Conservation (phyloP, 2,797 vertebrate species). For the Aratinga solstitialis region DNA sequence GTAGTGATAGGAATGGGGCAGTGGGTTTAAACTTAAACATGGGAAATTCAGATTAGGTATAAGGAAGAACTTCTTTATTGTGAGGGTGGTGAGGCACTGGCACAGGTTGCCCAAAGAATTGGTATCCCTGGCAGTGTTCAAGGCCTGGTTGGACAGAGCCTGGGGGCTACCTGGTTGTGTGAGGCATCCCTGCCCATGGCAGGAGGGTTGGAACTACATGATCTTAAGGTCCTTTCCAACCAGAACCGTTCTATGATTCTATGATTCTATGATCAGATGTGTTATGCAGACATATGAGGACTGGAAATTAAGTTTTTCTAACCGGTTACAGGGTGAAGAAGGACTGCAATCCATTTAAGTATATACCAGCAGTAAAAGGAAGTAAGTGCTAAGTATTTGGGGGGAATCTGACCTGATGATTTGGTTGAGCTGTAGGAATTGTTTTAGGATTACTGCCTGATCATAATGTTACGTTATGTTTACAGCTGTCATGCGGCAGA, state of each 20-base stretch:
- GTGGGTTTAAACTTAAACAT: not conserved
- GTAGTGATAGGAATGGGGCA: not conserved
- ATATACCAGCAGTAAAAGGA: not conserved
- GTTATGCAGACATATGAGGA: not conserved
- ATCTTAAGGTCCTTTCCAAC: not conserved
- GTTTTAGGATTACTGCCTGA: not conserved
- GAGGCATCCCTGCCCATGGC: not conserved
- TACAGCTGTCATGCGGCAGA: not conserved
- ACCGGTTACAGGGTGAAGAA: not conserved
- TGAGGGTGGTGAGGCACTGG: not conserved
- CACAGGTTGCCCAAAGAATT: not conserved
- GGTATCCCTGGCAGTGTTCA: not conserved
- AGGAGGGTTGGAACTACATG: not conserved
- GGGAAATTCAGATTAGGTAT: not conserved
- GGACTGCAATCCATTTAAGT: not conserved
- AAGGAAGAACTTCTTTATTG: not conserved
- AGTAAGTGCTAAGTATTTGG: not conserved
- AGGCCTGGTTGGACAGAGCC: not conserved
- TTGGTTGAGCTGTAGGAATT: not conserved
- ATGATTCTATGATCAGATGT: not conserved
- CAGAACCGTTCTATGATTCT: not conserved
- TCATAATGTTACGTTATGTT: slow-evolving; percentile 8
- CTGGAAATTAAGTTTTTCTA: not conserved
- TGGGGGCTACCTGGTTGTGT: not conserved
- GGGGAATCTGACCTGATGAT: not conserved